Conservation (phyloP, 1,140 invertebrate genomes). For the Bombus turneri region DNA sequence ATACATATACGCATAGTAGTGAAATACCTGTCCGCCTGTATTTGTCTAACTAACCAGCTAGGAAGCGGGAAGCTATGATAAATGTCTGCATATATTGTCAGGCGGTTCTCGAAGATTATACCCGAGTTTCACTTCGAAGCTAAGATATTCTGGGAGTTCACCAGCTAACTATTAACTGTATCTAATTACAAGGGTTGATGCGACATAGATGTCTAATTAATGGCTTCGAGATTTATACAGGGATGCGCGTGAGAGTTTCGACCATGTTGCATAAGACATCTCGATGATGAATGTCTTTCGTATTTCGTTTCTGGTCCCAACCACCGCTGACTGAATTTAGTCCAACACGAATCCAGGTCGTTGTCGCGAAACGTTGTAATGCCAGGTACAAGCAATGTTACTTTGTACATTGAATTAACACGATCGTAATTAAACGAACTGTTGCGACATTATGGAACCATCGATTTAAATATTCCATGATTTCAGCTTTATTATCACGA, state of each 20-base stretch:
- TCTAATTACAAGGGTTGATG: constrained; percentile 82
- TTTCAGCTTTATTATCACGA: no score
- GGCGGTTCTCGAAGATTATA: constrained; percentile 73
- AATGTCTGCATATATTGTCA: constrained; percentile 34
- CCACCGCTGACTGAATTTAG: constrained; percentile 8
- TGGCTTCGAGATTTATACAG: constrained; percentile 80
- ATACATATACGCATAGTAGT: no score
- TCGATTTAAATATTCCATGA: neutral
- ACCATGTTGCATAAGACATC: constrained; percentile 78
- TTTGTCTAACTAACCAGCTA: no score
- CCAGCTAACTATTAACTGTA: constrained; percentile 81
- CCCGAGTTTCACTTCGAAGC: constrained; percentile 75
- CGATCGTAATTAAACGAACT: constrained; percentile 9
- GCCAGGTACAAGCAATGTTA: neutral
- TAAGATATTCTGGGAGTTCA: constrained; percentile 72
- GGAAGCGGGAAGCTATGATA: neutral
- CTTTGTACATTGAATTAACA: neutral
- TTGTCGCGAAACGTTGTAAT: neutral
- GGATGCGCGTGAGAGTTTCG: constrained; percentile 77
- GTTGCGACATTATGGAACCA: neutral
- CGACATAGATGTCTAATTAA: constrained; percentile 82
- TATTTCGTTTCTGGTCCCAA: constrained; percentile 42
- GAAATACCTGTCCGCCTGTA: no score
- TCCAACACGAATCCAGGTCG: neutral
- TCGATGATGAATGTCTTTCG: constrained; percentile 63